Evolutionary conservation across 2,888 invertebrate genomes (phyloP).

Genomic region (Adelphocoris suturalis): DNA sequence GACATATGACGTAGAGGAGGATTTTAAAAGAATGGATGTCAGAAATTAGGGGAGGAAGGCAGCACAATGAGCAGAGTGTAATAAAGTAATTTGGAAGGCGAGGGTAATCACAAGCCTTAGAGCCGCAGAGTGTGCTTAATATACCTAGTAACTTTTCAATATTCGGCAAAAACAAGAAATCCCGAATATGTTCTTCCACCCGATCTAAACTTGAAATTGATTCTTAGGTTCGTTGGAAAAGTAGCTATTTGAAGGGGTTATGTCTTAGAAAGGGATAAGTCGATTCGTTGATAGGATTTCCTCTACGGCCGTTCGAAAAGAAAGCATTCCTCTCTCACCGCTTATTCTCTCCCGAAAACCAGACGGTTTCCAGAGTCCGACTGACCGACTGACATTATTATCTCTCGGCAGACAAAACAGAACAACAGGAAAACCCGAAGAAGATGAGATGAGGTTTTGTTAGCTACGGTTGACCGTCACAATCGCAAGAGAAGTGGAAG

Average conservation of each 20-base stretch:
- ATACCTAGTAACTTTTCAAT: too few species aligned
- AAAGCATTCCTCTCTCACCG: not conserved
- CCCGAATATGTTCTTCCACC: too few species aligned
- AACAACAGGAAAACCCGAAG: not conserved
- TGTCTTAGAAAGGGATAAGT: too few species aligned
- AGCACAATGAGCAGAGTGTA: not conserved
- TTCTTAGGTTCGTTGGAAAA: too few species aligned
- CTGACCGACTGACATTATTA: slow-evolving; percentile 1
- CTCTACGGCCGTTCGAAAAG: not conserved
- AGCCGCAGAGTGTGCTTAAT: too few species aligned
- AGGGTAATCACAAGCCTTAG: not conserved
- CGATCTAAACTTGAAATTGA: too few species aligned
- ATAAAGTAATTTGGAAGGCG: not conserved
- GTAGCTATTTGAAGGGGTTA: too few species aligned
- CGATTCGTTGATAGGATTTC: too few species aligned
- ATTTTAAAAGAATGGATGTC: not conserved
- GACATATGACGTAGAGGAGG: not conserved
- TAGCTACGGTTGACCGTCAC: slow-evolving; percentile 21
- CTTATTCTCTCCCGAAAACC: not conserved
- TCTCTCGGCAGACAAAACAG: not conserved
- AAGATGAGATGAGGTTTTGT: slow-evolving; percentile 39
- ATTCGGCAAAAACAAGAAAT: too few species aligned
- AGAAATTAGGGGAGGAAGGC: not conserved
- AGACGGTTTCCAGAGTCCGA: slow-evolving; percentile 1
- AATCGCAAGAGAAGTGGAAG: slow-evolving; percentile 12